phyloP scores from a whole-genome alignment of 2,113 vertebrate genomes.

The Caranx melampygus region DNA sequence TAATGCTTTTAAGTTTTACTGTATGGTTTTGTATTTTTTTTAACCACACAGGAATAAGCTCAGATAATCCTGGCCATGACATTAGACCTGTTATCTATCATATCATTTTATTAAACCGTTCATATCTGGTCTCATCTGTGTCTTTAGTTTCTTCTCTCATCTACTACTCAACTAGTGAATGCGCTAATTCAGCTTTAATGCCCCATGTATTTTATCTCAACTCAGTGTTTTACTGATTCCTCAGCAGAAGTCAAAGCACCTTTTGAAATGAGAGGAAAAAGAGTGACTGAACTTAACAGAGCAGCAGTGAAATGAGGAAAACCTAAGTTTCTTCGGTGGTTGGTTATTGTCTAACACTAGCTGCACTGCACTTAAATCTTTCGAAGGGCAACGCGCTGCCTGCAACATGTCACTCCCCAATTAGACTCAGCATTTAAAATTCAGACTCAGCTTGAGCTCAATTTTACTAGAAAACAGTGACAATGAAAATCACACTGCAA shows the following conservation, averaged over 20 bases:
- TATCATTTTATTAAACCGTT: constrained; percentile 70
- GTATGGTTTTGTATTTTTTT: constrained; percentile 54
- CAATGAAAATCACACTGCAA: background rate
- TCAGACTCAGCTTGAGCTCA: background rate
- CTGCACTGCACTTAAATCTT: background rate
- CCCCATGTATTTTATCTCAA: background rate
- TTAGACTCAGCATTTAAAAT: background rate
- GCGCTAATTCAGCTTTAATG: background rate
- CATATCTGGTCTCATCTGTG: constrained; percentile 15
- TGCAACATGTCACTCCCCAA: too few relatives aligned
- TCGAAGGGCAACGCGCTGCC: too few relatives aligned
- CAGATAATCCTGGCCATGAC: constrained; percentile 54
- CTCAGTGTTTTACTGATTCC: background rate
- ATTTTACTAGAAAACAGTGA: background rate
- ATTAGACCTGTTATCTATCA: constrained; percentile 40
- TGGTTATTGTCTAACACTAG: background rate
- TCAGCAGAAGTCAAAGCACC: background rate
- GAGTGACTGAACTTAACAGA: background rate
- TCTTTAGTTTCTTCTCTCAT: background rate
- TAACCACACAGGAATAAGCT: constrained; percentile 41
- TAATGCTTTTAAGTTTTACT: constrained; percentile 45
- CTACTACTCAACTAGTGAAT: background rate
- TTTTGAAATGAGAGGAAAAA: background rate
- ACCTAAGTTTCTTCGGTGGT: background rate
- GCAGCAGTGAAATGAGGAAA: background rate